phyloP scores from a whole-genome alignment of 2,797 vertebrate species.

The Emys orbicularis region DNA sequence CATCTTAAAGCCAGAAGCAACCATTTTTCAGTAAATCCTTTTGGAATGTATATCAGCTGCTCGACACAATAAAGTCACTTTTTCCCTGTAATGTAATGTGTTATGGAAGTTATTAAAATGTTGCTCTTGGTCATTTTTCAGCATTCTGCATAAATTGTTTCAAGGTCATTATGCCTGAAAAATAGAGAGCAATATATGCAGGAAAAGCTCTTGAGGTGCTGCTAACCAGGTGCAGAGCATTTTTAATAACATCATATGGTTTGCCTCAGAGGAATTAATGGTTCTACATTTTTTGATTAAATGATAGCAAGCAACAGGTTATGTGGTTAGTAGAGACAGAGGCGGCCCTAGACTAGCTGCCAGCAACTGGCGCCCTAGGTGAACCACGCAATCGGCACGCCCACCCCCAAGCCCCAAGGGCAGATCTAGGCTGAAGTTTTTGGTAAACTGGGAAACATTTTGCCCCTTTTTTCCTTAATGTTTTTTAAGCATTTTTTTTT shows the following conservation, averaged over 20 bases:
- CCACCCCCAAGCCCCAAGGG: too few relatives aligned
- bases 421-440: too few relatives aligned
- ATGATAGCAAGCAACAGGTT: neutral
- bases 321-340: neutral
- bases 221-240: neutral
- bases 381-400: too few relatives aligned
- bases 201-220: neutral
- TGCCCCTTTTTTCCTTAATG: too few relatives aligned
- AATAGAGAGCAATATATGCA: neutral
- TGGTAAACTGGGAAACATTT: too few relatives aligned
- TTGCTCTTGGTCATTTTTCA: constrained; percentile 37
- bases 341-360: too few relatives aligned
- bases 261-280: constrained; percentile 15
- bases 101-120: neutral
- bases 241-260: neutral
- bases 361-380: too few relatives aligned
- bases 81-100: neutral
- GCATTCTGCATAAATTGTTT: neutral
- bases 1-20: constrained; percentile 51
- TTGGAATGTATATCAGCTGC: constrained; percentile 16
- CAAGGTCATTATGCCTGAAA: neutral
- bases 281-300: neutral
- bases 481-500: too few relatives aligned
- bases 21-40: constrained; percentile 29
- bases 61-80: constrained; percentile 1